Base-by-base conservation (phyloP, 2,113 vertebrate species). In the Chauna torquata region DNA sequence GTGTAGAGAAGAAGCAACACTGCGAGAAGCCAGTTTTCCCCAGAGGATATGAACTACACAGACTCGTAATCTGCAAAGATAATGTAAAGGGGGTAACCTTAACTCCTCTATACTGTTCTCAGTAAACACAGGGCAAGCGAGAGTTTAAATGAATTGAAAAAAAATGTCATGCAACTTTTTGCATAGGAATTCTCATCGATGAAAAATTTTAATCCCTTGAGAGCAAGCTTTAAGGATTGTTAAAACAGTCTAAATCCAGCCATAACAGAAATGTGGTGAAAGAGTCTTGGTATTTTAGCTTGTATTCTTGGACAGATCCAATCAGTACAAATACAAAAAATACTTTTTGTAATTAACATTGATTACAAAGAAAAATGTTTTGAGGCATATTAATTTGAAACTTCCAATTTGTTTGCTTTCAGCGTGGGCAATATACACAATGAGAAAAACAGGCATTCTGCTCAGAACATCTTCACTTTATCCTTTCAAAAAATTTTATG, bases 21-120 rank as follows among this genome's bases (percentile, higher is more conserved):
- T 75, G 91, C 91, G 91, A 91, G 88, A 95, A 95, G 40, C 58
- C 68, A 66, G 66, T 82, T 96, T 93, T 74, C 94, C 89, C 91
- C 82, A 92, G 92, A 88, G 92, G 74, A 85, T 80, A 87, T 44
- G 66, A 94, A 54, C 83, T 79, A 25, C 83, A 75, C 18, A 78
- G 62, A 18, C 62, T 58, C 50, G 70, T 55, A 91, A 87, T 82
- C 78, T 55, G 58, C 78, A 77, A 78, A 83, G 84, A 82, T 82
- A 11, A 13, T 87, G 83, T 82, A 55, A 50, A 84, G 82, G 59
- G 59, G 19, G 42, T 38, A 74, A 93, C 58, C 79, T 55, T n/a
- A n/a, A 65, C 78, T 80, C 32, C 62, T 79, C 58, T 70, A 9
- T 28, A 36, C 27, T 5, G 10, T 61, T 58, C n/a, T 74, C 44